Percentiles rank a stretch among this genome's conserved stretches.
phyloP scores from a whole-genome alignment of 2,888 invertebrate genomes.

The Heteromyza rotundicornis region DNA sequence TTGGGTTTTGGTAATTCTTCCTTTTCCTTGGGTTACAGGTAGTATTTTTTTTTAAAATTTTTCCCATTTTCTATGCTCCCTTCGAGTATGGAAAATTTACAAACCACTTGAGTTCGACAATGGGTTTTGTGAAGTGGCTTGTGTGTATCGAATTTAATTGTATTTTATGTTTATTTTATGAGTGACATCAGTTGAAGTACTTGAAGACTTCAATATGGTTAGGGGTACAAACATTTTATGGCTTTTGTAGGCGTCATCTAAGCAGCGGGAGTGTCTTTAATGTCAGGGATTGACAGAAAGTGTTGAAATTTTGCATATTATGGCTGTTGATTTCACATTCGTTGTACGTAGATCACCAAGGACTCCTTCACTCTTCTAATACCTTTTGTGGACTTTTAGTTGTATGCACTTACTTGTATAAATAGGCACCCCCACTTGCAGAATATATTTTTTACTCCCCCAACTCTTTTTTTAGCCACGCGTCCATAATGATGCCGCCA shows the following conservation, averaged over 20 bases:
- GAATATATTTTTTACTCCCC: background rate
- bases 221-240: background rate
- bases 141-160: slow-evolving; percentile 18
- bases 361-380: too few relatives aligned
- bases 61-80: background rate
- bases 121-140: slow-evolving; percentile 10
- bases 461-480: background rate
- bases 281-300: slow-evolving; percentile 4
- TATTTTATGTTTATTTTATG: slow-evolving; percentile 20
- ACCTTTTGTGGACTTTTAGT: too few relatives aligned
- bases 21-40: slow-evolving; percentile 11
- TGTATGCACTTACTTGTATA: too few relatives aligned
- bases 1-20: slow-evolving; percentile 2
- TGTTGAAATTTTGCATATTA: slow-evolving; percentile 41
- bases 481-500: background rate
- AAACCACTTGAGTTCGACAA: slow-evolving; percentile 20
- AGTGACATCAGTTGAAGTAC: slow-evolving; percentile 19
- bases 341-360: too few relatives aligned
- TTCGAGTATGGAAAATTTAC: background rate
- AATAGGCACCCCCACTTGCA: too few relatives aligned
- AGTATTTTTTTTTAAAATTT: slow-evolving; percentile 5
- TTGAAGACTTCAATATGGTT: background rate
- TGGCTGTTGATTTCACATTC: too few relatives aligned
- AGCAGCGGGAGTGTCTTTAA: background rate
- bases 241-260: background rate